phyloP scores from a whole-genome alignment of 2,888 invertebrate species.

The Dioctria rufipes region DNA sequence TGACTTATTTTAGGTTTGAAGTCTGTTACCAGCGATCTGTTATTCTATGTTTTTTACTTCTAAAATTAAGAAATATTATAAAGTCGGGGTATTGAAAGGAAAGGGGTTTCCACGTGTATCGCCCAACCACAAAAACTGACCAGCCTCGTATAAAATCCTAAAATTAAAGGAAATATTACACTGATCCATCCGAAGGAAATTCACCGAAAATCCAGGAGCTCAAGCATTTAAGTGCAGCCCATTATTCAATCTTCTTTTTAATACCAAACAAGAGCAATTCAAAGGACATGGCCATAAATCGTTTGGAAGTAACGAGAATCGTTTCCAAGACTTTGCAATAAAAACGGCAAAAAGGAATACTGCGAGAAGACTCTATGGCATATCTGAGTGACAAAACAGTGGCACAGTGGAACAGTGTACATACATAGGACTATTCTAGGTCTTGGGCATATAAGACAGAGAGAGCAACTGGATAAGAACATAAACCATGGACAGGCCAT shows the following conservation, averaged over 20 bases:
- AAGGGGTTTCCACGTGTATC: too few species aligned
- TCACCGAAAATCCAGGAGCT: slow-evolving; percentile 15
- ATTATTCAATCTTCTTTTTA: slow-evolving; percentile 54
- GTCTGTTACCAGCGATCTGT: too few species aligned
- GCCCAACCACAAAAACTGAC: too few species aligned
- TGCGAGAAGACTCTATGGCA: neutral
- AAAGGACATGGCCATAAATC: slow-evolving; percentile 50
- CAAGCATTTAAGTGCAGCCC: slow-evolving; percentile 48
- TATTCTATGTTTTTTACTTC: too few species aligned
- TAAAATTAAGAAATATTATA: too few species aligned
- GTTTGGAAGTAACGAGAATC: slow-evolving; percentile 52
- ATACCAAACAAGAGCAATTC: slow-evolving; percentile 41
- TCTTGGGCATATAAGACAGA: neutral
- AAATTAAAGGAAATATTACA: too few species aligned
- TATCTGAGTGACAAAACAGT: slow-evolving; percentile 20
- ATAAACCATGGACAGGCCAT: neutral
- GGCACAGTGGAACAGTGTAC: slow-evolving; percentile 1
- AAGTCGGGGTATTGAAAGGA: too few species aligned
- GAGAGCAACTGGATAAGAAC: neutral
- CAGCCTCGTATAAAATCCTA: too few species aligned
- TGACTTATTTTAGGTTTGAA: too few species aligned
- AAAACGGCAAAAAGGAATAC: slow-evolving; percentile 23
- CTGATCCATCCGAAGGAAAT: neutral
- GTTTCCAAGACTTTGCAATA: slow-evolving; percentile 31
- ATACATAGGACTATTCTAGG: too few species aligned